Evolutionary conservation across 1,140 invertebrate genomes (phyloP).

Genomic region (Bombus sylvicola): DNA sequence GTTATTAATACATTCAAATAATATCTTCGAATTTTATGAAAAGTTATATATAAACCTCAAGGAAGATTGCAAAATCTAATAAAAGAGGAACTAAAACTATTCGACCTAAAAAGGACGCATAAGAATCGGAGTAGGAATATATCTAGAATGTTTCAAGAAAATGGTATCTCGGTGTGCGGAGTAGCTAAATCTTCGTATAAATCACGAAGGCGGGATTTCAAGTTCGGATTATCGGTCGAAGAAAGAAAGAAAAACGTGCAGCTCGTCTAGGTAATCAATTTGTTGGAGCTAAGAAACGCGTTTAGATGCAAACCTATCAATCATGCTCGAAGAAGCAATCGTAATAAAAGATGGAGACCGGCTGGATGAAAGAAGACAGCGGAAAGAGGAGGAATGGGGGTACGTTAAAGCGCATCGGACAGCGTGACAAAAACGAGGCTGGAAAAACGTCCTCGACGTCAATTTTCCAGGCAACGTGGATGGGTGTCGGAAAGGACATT

Average conservation of each 20-base stretch:
- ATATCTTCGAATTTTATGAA: neutral
- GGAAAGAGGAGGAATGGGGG: neutral
- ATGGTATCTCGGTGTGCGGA: neutral
- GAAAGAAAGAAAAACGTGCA: slow-evolving; percentile 4
- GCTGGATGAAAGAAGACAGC: neutral
- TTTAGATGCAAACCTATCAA: slow-evolving; percentile 16
- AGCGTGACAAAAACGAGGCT: slow-evolving; percentile 51
- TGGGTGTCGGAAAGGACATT: slow-evolving; percentile 47
- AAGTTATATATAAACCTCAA: neutral
- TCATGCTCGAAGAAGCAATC: slow-evolving; percentile 16
- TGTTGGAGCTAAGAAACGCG: neutral
- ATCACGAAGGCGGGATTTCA: neutral
- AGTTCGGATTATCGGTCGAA: neutral
- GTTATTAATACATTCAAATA: neutral
- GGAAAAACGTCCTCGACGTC: slow-evolving; percentile 61
- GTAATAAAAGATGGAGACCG: slow-evolving; percentile 15
- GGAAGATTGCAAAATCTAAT: neutral
- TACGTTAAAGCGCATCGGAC: neutral
- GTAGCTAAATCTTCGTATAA: neutral
- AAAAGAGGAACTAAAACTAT: neutral
- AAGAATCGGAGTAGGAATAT: neutral
- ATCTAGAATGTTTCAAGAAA: neutral
- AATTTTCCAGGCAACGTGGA: slow-evolving; percentile 53
- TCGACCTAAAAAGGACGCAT: neutral
- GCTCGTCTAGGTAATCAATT: slow-evolving; percentile 21